Conservation (phyloP, 1,140 invertebrate species). For the Bombus confusus region DNA sequence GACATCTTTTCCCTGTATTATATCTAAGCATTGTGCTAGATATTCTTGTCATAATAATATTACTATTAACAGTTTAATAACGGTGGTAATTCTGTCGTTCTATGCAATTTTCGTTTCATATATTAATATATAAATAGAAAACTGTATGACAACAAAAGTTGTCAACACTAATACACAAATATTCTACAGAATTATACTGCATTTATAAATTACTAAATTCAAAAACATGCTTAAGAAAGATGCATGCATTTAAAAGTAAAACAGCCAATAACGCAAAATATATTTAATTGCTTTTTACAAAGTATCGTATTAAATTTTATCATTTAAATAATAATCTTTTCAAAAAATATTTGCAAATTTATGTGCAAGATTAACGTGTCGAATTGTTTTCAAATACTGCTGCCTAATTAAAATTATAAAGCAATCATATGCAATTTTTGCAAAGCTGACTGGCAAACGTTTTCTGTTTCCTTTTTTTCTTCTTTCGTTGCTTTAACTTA, state of each 20-base stretch:
- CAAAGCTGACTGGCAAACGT: not conserved
- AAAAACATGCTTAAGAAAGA: not conserved
- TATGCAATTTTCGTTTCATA: not conserved
- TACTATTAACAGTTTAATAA: not conserved
- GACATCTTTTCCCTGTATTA: not conserved
- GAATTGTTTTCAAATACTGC: not conserved
- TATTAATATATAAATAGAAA: not conserved
- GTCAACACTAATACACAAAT: not conserved
- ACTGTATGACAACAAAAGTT: not conserved
- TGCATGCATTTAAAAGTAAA: constrained; percentile 4
- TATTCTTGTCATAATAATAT: not conserved
- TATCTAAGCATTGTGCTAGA: not conserved
- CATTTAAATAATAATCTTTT: not conserved
- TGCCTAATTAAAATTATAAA: not conserved
- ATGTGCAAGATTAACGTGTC: no score
- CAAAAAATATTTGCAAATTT: not conserved
- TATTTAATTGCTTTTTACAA: not conserved
- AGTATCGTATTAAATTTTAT: not conserved
- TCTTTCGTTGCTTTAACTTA: no score
- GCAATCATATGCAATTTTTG: not conserved
- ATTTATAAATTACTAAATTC: constrained; percentile 1
- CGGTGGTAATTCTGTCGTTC: not conserved
- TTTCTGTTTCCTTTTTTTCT: no score
- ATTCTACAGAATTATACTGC: not conserved
- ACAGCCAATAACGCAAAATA: not conserved